These are phyloP conservation scores for Zosterops japonicus DNA, from an alignment of 2,113 vertebrate species.

Conservation along the genomic window DNA sequence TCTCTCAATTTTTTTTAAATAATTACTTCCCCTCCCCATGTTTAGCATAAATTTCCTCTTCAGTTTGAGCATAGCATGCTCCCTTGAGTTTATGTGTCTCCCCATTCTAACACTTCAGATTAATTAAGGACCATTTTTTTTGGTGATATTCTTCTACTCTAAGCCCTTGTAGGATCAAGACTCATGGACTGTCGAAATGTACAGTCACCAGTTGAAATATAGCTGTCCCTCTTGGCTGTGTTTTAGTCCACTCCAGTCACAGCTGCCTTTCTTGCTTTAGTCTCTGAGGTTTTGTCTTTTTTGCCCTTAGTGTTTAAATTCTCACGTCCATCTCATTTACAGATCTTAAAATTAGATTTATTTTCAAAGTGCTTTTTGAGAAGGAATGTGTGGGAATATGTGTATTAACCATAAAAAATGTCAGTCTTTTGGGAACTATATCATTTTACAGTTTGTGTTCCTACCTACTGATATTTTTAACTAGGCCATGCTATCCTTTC, in stretches of 20 bases:
- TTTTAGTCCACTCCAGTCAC: neutral
- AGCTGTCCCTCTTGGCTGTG: neutral
- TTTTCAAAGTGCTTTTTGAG: slow-evolving; percentile 20
- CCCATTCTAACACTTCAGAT: neutral
- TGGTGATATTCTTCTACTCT: neutral
- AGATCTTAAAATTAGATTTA: slow-evolving; percentile 23
- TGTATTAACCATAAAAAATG: slow-evolving; percentile 8
- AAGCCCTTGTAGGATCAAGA: neutral
- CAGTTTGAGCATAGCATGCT: rapidly evolving
- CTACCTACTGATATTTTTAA: slow-evolving; percentile 32
- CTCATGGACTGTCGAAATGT: rapidly evolving
- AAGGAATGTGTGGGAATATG: slow-evolving; percentile 20
- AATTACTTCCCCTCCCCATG: neutral
- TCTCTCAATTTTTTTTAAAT: neutral
- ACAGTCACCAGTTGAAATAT: neutral
- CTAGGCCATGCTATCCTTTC: neutral
- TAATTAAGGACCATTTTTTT: neutral
- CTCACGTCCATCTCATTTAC: slow-evolving; percentile 19
- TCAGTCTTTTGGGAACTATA: neutral
- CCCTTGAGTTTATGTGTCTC: neutral
- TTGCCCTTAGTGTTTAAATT: neutral
- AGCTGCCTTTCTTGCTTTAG: neutral
- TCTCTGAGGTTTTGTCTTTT: neutral
- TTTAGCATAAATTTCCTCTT: neutral
- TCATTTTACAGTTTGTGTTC: slow-evolving; percentile 3